Conservation (phyloP, 2,797 vertebrate genomes). For the Moxostoma hubbsi region DNA sequence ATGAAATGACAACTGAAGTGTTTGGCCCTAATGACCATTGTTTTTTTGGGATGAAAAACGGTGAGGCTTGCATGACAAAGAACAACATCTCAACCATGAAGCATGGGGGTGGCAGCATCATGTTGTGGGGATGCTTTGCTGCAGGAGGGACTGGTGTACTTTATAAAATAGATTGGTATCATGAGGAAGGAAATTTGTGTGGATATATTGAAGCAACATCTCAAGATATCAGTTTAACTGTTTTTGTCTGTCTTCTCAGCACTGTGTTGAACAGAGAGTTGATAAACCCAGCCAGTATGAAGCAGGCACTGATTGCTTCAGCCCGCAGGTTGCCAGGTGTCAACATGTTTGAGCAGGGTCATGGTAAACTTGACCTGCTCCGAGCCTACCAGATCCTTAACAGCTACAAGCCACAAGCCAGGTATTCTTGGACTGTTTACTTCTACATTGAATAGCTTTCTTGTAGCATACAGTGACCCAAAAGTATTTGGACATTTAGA, state of each 20-base stretch:
- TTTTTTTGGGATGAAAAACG: no score
- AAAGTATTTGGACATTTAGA: no score
- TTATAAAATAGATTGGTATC: no score
- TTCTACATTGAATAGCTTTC: not conserved
- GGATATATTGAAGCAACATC: no score
- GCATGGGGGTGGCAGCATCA: no score
- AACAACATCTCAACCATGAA: no score
- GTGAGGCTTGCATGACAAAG: no score
- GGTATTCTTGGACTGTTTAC: conserved; percentile 63
- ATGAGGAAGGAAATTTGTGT: no score
- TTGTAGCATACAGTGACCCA: not conserved
- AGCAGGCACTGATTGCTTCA: conserved; percentile 96
- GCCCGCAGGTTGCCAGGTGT: conserved; percentile 95
- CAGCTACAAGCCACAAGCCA: conserved; percentile 97
- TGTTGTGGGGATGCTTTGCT: no score
- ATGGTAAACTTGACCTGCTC: conserved; percentile 95
- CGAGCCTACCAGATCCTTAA: conserved; percentile 97
- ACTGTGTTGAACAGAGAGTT: conserved; percentile 93
- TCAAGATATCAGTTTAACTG: not conserved
- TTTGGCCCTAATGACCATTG: no score
- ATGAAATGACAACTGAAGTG: no score
- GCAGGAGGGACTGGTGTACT: no score
- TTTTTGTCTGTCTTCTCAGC: conserved; percentile 68
- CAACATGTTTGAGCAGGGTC: conserved; percentile 99
- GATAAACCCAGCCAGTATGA: conserved; percentile 98